Evolutionary conservation across 2,113 vertebrate genomes (phyloP), one percentile per base, ranked within the genome.

Genomic region (Protomyctophum bolini): DNA sequence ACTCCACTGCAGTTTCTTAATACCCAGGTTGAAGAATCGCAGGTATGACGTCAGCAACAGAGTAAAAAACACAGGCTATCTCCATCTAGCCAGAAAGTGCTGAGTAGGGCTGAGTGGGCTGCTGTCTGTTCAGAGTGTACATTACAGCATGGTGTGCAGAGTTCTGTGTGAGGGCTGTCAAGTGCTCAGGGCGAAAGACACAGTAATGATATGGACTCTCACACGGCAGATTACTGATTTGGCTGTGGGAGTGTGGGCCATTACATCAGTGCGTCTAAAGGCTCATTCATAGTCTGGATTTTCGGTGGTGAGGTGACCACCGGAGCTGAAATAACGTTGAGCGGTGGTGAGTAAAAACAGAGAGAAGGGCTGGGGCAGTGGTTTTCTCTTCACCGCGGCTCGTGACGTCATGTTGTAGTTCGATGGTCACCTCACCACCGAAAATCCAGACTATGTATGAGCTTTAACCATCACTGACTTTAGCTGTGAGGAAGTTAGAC

Each of bases 51-150:
- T 84, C 68, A 75, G 76, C 47, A 50, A 72, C 54, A 68, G 75
- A 67, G 72, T 75, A 58, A 15, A 21, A 71, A 70, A 85, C 68
- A 73, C 79, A 86, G 81, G 78, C 73, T 80, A 70, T 82, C 86
- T 82, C 76, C 29, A 41, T 3, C 73, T 76, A 76, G 79, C 1
- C 55, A 82, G 57, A 75, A 72, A 70, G 1, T 4, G 46, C 64
- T 67, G 75, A 59, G 65, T 73, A 7, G 59, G 58, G 77, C 75
- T 50, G 81, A 71, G 84, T 85, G 90, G 74, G 87, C 50, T 64
- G 81, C 57, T 68, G 70, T 63, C 7, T 12, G 79, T 67, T 72
- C 29, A 73, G 79, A 15, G 58, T 83, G 86, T 21, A 21, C 21
- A 21, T 21, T 21, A 82, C 78, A 73, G 81, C 80, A 3, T 41